Base-by-base conservation (phyloP, 2,113 vertebrate genomes). In the Elgaria multicarinata region DNA sequence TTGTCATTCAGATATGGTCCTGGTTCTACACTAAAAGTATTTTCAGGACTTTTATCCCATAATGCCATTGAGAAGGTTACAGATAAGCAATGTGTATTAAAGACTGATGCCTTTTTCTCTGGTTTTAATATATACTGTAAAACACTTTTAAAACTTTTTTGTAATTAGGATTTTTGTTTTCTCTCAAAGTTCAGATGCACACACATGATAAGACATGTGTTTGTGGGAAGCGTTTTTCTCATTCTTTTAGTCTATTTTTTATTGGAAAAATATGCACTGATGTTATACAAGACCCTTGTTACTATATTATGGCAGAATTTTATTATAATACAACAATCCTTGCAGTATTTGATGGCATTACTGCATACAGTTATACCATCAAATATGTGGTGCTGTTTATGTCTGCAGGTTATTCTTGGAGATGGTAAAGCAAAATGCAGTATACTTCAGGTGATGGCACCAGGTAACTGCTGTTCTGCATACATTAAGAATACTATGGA, bases 231-330 rank as follows among this genome's bases (percentile, higher is more conserved):
- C 12, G 12, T 10, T 53, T 53, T 5, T 93, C 87, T 64, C 93
- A 87, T 92, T 62, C 69, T 22, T 72, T 93, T 86, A 67, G 69
- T 74, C 46, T 58, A 55, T 90, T 82, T 85, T n/a, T 12, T 90
- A 14, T 92, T 92, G 9, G 83, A 88, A 62, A 64, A 89, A 62
- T 12, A 16, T 91, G 84, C 81, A 42, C 33, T 91, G 82, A 33
- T 28, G 31, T 91, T 55, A 90, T 74, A 44, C 72, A 77, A 53
- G 42, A 9, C 44, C 20, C 26, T 72, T 87, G 18, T 46, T 64
- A 9, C 14, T 87, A 24, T 72, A 36, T 74, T 74, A 58, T n/a
- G 69, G 20, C 53, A 67, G 4, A 62, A 12, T 76, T 6, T 28
- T 64, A 62, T 86, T 86, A 58, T 76, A 67, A 67, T 67, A 62